phyloP scores from a whole-genome alignment of 2,113 vertebrate genomes.

The Nothocercus julius region DNA sequence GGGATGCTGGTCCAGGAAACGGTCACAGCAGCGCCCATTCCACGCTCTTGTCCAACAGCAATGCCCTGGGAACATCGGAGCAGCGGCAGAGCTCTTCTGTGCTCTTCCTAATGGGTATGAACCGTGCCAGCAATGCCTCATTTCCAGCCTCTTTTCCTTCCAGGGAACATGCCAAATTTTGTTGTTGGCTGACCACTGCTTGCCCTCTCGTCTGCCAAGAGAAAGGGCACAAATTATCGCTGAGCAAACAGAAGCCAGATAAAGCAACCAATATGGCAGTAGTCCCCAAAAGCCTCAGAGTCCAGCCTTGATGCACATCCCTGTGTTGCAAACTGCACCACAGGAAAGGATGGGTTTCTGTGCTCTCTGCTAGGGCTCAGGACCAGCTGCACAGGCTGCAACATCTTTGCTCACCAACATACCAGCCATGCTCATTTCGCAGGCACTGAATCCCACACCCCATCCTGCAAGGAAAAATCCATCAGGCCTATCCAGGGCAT shows the following conservation, averaged over 20 bases:
- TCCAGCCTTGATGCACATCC: neutral
- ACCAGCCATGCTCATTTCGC: neutral
- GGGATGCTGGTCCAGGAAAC: rapidly evolving
- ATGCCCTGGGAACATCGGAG: no score
- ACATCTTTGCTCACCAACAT: neutral
- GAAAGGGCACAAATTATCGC: neutral
- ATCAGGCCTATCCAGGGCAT: neutral
- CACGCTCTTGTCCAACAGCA: rapidly evolving
- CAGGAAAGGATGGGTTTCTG: neutral
- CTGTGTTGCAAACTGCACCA: neutral
- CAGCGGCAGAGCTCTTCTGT: neutral
- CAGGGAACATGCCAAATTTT: neutral
- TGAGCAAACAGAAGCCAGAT: neutral
- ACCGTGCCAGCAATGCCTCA: neutral
- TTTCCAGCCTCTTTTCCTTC: neutral
- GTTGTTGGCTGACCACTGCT: neutral
- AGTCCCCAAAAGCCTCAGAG: neutral
- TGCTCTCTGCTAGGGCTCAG: neutral
- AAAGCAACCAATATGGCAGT: neutral
- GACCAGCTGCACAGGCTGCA: neutral
- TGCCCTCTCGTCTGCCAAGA: neutral
- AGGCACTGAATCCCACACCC: neutral
- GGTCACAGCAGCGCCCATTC: neutral
- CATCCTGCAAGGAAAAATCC: neutral
- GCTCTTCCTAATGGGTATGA: rapidly evolving